These are phyloP conservation scores for Montipora capricornis DNA, from an alignment of 64 coral and sea anemone genomes.

Conservation along the genomic window DNA sequence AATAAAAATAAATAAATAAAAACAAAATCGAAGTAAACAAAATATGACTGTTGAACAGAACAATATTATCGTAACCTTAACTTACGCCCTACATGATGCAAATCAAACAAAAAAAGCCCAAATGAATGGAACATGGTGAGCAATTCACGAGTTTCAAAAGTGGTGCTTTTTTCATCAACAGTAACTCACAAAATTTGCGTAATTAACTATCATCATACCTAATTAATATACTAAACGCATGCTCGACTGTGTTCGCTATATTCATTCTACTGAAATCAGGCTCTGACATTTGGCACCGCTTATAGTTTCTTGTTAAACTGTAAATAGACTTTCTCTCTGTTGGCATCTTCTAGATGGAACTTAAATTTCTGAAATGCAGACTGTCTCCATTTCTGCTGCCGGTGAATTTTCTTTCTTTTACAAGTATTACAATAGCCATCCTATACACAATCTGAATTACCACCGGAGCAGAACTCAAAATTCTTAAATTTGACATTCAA, in stretches of 20 bases:
- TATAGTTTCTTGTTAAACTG: constrained; percentile 43
- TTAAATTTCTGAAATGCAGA: constrained; percentile 20
- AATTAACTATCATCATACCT: constrained; percentile 32
- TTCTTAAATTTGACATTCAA: background rate
- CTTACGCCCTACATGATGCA: background rate
- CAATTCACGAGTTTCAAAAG: background rate
- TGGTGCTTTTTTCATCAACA: background rate
- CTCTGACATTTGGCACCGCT: constrained; percentile 29
- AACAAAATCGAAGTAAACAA: background rate
- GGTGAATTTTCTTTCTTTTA: constrained; percentile 28
- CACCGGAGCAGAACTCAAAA: background rate
- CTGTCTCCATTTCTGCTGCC: background rate
- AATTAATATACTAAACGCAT: constrained; percentile 21
- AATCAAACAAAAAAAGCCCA: background rate
- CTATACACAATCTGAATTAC: constrained; percentile 25
- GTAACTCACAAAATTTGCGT: background rate
- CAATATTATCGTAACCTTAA: background rate
- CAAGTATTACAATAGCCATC: constrained; percentile 11
- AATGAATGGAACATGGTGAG: background rate
- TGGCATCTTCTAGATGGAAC: constrained; percentile 49
- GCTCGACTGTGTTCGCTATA: background rate
- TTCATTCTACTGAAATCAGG: constrained; percentile 30
- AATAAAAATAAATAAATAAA: background rate
- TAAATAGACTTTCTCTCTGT: constrained; percentile 42
- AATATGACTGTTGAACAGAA: background rate